A percentile compares a stretch with the other conserved stretches of the same genome.
phyloP scores from a whole-genome alignment of 2,888 invertebrate genomes.

The Mystacides longicornis region DNA sequence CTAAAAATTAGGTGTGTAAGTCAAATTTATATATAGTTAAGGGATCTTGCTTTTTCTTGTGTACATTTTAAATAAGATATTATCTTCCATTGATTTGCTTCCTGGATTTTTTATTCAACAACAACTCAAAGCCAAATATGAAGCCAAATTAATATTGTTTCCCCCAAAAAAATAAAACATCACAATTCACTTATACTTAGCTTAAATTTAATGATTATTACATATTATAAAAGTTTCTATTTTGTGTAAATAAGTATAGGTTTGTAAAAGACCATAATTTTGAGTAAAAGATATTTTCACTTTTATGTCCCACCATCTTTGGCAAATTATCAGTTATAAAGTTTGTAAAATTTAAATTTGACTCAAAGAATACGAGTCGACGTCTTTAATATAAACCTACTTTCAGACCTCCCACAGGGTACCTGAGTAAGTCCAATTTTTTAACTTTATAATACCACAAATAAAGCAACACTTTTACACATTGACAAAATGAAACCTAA shows the following conservation, averaged over 20 bases:
- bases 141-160: not conserved
- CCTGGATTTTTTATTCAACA: not conserved
- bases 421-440: not conserved
- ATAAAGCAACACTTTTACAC: too few species aligned
- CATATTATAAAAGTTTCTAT: too few species aligned
- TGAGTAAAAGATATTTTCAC: too few species aligned
- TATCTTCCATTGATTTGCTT: slow-evolving; percentile 3
- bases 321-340: too few species aligned
- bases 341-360: too few species aligned
- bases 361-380: too few species aligned
- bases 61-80: not conserved
- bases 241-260: too few species aligned
- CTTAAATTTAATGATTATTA: not conserved
- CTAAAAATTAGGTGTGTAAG: not conserved
- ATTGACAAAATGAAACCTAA: too few species aligned
- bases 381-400: too few species aligned
- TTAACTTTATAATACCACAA: not conserved
- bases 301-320: too few species aligned
- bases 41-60: not conserved
- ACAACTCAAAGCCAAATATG: not conserved
- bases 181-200: not conserved
- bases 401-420: not conserved
- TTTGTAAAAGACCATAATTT: too few species aligned
- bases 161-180: not conserved
- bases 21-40: not conserved